phyloP scores from a whole-genome alignment of 2,888 invertebrate genomes.

The Calameuta filiformis region DNA sequence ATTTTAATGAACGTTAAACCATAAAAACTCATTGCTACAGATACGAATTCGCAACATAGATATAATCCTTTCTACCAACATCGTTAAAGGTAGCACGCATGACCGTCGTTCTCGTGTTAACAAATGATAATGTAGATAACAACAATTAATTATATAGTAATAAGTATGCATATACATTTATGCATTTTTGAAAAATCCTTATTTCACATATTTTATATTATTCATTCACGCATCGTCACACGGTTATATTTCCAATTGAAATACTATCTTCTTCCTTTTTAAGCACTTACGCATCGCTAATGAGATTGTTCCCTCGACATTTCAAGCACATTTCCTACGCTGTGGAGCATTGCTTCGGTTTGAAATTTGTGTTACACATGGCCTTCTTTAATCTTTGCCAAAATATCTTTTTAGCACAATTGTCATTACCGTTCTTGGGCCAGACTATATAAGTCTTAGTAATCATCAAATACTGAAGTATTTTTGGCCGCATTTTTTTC shows the following conservation, averaged over 20 bases:
- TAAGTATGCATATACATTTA: background rate
- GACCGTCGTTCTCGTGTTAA: no score
- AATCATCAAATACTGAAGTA: slow-evolving; percentile 74
- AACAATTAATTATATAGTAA: background rate
- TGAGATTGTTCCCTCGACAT: background rate
- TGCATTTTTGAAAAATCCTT: background rate
- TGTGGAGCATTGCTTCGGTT: background rate
- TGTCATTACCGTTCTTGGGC: slow-evolving; percentile 65
- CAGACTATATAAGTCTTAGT: slow-evolving; percentile 79
- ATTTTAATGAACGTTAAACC: no score
- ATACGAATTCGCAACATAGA: no score
- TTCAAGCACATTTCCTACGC: background rate
- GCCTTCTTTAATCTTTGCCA: slow-evolving; percentile 68
- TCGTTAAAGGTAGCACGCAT: no score
- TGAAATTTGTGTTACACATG: slow-evolving; percentile 6
- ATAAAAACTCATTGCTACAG: no score
- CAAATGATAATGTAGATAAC: no score
- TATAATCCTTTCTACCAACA: no score
- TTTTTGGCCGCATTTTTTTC: slow-evolving; percentile 71
- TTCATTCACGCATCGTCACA: no score
- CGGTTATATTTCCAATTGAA: background rate
- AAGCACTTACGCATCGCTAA: background rate
- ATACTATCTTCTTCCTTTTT: background rate
- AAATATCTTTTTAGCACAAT: slow-evolving; percentile 58
- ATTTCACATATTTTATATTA: background rate